These are phyloP conservation scores for Macquaria ambigua DNA, from an alignment of 2,113 vertebrate species.

Conservation along the genomic window DNA sequence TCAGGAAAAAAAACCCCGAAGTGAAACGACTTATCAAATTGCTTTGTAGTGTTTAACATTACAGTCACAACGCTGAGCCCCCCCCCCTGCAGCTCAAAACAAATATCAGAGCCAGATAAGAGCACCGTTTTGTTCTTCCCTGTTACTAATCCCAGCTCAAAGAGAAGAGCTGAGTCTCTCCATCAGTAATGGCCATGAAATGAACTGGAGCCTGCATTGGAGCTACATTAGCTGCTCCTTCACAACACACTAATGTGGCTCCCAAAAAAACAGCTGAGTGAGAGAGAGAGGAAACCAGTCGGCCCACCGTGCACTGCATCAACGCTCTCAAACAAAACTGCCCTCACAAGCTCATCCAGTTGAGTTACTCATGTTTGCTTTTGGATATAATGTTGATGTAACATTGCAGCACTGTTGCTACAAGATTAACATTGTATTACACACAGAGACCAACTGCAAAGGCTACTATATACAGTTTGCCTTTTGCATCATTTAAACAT, in stretches of 20 bases:
- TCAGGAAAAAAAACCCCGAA: constrained; percentile 15
- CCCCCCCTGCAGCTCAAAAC: constrained; percentile 44
- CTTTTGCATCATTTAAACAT: constrained; percentile 10
- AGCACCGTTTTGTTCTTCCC: constrained; percentile 63
- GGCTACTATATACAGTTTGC: background rate
- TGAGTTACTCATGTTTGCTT: constrained; percentile 30
- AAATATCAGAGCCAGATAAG: constrained; percentile 64
- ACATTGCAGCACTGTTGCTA: constrained; percentile 26
- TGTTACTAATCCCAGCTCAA: constrained; percentile 72
- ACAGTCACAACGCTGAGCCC: constrained; percentile 29
- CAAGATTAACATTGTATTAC: constrained; percentile 22
- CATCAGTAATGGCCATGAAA: constrained; percentile 73
- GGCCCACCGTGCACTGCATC: background rate
- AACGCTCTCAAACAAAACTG: constrained; percentile 9
- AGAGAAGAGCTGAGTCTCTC: constrained; percentile 53
- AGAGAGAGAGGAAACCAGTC: background rate
- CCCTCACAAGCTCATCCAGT: constrained; percentile 22
- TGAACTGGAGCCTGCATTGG: constrained; percentile 46
- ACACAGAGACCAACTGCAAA: background rate
- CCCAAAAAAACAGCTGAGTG: constrained; percentile 22
- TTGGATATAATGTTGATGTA: constrained; percentile 32
- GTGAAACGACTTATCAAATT: constrained; percentile 27
- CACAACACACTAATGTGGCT: constrained; percentile 7
- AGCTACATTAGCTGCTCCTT: constrained; percentile 18
- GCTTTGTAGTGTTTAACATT: constrained; percentile 26